Evolutionary conservation across 1,140 invertebrate species (phyloP), one percentile per base, ranked within the genome.

Genomic region (Drosophila nigrodunni): DNA sequence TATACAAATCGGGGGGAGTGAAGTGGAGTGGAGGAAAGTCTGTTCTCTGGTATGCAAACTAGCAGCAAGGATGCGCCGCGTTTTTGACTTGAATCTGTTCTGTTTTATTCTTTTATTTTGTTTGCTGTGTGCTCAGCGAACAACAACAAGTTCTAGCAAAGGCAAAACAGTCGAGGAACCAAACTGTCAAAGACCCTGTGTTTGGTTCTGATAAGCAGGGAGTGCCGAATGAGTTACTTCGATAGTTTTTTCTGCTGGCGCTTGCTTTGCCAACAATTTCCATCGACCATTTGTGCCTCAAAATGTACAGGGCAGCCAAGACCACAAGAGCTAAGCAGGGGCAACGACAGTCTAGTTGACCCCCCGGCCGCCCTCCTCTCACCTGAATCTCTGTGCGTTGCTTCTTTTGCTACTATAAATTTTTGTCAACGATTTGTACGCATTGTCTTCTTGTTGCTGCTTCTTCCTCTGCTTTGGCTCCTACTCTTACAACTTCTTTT

Each of bases 351-450:
- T 58, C 66, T 75, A 75, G 67, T 64, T 71, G 50, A 10, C 9
- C 10, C 37, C 39, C 41, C 62, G 18, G 18, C 59, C 37, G 9
- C 8, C 7, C 37, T 13, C 35, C 37, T 15, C n/a, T 41, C 10
- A 10, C 39, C 15, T 46, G n/a, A 30, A 7, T 41, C 59, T 54
- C 18, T 52, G 9, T 13, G 47, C 39, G 57, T 44, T 65, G 65
- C 41, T 49, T 55, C 43, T 61, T 70, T 78, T 74, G 88, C 88
- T 90, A 91, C 88, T 83, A 91, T 90, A 90, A 83, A 85, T 91
- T 91, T 91, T 90, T 91, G 88, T 90, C 83, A 91, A 85, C 88
- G 88, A 91, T 91, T 91, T 91, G 87, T 90, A 91, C 88, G 88
- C 88, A 91, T 91, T 90, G 82, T 90, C 80, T 83, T 69, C 34